Evolutionary conservation across 2,113 vertebrate genomes (phyloP), one percentile per base, ranked within the genome.

Genomic region (Vanacampus margaritifer): DNA sequence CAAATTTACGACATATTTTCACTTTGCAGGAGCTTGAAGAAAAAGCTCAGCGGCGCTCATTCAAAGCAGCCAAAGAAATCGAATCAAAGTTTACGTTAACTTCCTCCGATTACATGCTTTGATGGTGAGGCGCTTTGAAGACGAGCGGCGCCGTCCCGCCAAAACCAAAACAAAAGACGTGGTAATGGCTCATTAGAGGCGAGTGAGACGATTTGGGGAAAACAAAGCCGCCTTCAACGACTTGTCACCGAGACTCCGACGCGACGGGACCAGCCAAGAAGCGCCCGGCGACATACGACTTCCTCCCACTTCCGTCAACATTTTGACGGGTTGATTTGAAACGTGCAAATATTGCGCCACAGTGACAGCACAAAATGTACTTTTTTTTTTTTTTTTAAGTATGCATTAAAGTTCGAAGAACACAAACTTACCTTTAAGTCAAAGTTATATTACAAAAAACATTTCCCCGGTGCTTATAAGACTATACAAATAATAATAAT

Each of bases 131-230:
- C 17, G 45, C 7, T 54, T 54, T 54, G 51, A 54, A 54, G 23
- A 54, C 51, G 51, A 26, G 51, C 51, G 9, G n/a, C n/a, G 50
- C 9, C 10, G 28, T 36, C 19, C 6, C 57, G 32, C 10, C 57
- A 36, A 37, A 59, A 59, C 1, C 10, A 26, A 54, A 54, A 87
- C 79, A 87, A 37, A 78, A 83, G 74, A 36, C 84, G 87, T 0
- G 3, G 23, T 88, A 85, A 90, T 86, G 90, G 91, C 86, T 91
- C 89, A 90, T 90, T 92, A 87, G 90, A 90, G 80, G 80, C 88
- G 88, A 91, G 82, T 80, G 79, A 79, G 77, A 90, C 86, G 86
- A 92, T 79, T 88, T 87, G 85, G 88, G 83, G 76, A 90, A 88
- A 91, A 43, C 91, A 93, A 91, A 14, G 86, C 90, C 92, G 88